Conservation (phyloP, 2,797 vertebrate genomes). For the Melanotaenia trifasciata region DNA sequence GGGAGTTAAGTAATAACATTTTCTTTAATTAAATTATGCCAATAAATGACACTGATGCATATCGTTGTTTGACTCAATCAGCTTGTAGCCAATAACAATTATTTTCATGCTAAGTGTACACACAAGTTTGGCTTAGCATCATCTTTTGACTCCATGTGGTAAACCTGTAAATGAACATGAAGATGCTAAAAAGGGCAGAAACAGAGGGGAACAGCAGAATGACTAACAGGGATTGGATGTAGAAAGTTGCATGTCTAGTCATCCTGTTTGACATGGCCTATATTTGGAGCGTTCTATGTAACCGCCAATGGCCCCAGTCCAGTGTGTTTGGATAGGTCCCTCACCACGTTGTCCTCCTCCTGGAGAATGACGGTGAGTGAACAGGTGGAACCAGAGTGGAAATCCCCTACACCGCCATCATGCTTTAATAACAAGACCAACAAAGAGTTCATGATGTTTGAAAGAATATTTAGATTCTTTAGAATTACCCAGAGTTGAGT, state of each 20-base stretch:
- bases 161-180: background rate
- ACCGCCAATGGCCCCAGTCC: conserved; percentile 49
- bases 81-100: background rate
- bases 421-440: conserved; percentile 27
- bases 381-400: conserved; percentile 77
- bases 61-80: background rate
- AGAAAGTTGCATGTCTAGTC: conserved; percentile 9
- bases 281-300: conserved; percentile 37
- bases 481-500: too few species aligned
- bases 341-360: conserved; percentile 57
- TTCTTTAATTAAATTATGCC: background rate
- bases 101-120: background rate
- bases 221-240: conserved; percentile 5
- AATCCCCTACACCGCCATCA: conserved; percentile 59
- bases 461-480: background rate
- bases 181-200: background rate
- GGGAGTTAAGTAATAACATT: too few species aligned
- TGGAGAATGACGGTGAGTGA: conserved; percentile 51
- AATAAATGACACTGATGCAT: background rate
- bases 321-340: conserved; percentile 58
- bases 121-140: background rate
- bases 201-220: background rate
- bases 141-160: background rate
- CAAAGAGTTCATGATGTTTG: conserved; percentile 1
- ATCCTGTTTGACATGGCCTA: conserved; percentile 17